Percentiles rank a stretch among this genome's conserved stretches.
Conservation (phyloP, 2,888 invertebrate genomes). For the Adela reaumurella region DNA sequence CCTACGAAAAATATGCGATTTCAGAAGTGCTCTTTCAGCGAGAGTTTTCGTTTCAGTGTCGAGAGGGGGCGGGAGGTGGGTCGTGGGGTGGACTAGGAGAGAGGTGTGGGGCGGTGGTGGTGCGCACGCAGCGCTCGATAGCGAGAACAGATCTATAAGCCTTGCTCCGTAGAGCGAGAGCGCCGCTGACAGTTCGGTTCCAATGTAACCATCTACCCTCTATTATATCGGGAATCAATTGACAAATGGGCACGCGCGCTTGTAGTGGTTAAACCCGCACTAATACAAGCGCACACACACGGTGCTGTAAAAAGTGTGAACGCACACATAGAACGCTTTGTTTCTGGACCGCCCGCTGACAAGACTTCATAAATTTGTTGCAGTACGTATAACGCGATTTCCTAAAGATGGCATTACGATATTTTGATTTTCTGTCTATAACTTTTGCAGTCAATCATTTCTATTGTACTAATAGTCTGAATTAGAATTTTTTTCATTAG, state of each 20-base stretch:
- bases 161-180: slow-evolving; percentile 17
- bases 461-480: too few species aligned
- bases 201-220: slow-evolving; percentile 48
- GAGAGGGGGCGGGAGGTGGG: not conserved
- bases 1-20: too few species aligned
- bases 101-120: slow-evolving; percentile 25
- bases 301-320: too few species aligned
- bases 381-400: not conserved
- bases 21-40: too few species aligned
- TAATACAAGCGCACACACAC: slow-evolving; percentile 14
- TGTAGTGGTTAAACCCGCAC: slow-evolving; percentile 10
- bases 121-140: slow-evolving; percentile 31
- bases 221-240: slow-evolving; percentile 55
- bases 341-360: not conserved
- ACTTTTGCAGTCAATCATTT: too few species aligned
- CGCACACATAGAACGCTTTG: slow-evolving; percentile 12
- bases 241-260: slow-evolving; percentile 37
- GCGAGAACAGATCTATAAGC: slow-evolving; percentile 17
- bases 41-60: not conserved
- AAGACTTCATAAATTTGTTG: not conserved
- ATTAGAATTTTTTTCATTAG: too few species aligned
- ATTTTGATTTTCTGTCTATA: too few species aligned
- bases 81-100: slow-evolving; percentile 16
- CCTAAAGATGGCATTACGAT: too few species aligned
- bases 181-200: slow-evolving; percentile 41